A percentile compares a stretch with the other conserved stretches of the same genome.
phyloP scores from a whole-genome alignment of 2,888 invertebrate species.

The Epinotia demarniana region DNA sequence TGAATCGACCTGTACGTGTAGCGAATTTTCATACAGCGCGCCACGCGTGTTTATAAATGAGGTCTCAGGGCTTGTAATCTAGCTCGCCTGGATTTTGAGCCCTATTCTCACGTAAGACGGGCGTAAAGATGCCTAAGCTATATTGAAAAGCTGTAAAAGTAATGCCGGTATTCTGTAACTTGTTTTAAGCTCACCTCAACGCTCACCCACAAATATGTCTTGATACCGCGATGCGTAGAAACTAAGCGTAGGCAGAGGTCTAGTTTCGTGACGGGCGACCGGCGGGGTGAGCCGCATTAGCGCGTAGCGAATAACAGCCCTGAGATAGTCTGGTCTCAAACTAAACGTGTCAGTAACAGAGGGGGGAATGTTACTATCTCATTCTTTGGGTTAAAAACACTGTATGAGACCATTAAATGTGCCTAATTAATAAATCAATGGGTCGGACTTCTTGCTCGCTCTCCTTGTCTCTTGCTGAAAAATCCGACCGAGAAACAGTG shows the following conservation, averaged over 20 bases:
- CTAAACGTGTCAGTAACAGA: background rate
- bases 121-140: background rate
- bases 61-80: slow-evolving; percentile 51
- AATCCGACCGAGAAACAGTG: background rate
- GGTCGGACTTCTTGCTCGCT: background rate
- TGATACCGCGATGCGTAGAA: too few species aligned
- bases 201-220: too few species aligned
- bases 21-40: background rate
- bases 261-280: too few species aligned
- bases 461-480: accelerated
- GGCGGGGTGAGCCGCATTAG: too few species aligned
- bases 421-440: background rate
- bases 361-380: background rate
- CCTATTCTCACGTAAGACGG: slow-evolving; percentile 9
- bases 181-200: too few species aligned
- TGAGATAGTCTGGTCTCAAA: too few species aligned
- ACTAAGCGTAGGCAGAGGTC: too few species aligned
- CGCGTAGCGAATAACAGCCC: too few species aligned
- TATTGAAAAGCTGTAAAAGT: background rate
- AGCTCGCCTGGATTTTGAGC: slow-evolving; percentile 17
- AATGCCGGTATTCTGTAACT: background rate
- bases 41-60: background rate
- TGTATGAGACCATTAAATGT: background rate
- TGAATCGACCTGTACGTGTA: too few species aligned
- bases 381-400: background rate